Conservation (phyloP, 2,888 invertebrate species). For the Troilus luridus region DNA sequence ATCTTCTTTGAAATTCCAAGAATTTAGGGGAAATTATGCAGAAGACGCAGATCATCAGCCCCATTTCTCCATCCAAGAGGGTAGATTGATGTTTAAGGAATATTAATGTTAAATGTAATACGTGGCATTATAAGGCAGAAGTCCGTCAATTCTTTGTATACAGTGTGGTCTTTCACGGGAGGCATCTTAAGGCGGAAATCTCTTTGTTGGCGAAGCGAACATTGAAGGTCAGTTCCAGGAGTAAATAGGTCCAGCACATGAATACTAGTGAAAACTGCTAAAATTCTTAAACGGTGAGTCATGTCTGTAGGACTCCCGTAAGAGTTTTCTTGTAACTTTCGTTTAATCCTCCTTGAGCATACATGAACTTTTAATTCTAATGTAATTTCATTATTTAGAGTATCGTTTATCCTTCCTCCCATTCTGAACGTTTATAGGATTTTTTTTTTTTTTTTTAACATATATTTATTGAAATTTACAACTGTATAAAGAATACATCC, state of each 20-base stretch:
- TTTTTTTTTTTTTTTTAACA: too few species aligned
- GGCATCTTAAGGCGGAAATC: conserved; percentile 1
- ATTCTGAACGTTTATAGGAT: too few species aligned
- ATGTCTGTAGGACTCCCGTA: background rate
- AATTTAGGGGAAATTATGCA: background rate
- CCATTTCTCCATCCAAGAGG: background rate
- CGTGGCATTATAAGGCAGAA: conserved; percentile 41
- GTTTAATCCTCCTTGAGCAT: background rate
- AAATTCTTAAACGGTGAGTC: background rate
- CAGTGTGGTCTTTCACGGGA: background rate
- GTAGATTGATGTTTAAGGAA: background rate
- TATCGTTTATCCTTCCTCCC: too few species aligned
- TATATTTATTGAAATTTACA: too few species aligned
- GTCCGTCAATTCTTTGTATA: background rate
- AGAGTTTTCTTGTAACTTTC: background rate
- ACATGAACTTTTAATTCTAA: background rate
- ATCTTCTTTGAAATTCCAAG: background rate
- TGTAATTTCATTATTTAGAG: background rate
- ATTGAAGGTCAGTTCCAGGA: background rate
- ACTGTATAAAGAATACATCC: too few species aligned
- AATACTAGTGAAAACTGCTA: conserved; percentile 8
- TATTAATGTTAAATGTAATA: conserved; percentile 48
- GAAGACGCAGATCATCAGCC: conserved; percentile 33
- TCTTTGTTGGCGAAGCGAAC: conserved; percentile 36
- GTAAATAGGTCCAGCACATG: background rate